Evolutionary conservation across 1,140 invertebrate species (phyloP).

Genomic region (Brachionus asplanchnoidis): DNA sequence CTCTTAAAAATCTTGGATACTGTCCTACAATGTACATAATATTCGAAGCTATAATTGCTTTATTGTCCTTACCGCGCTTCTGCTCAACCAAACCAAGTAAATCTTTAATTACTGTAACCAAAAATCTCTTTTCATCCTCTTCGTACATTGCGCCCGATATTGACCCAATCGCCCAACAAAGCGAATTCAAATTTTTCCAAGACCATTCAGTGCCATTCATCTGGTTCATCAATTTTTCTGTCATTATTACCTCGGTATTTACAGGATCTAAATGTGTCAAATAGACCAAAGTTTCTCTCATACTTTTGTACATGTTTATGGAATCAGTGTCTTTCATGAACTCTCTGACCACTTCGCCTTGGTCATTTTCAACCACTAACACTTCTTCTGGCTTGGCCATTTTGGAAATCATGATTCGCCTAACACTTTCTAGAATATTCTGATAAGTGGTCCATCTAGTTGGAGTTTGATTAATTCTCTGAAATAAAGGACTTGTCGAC

Average conservation of each 20-base stretch:
- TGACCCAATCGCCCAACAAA: constrained; percentile 98
- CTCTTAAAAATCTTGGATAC: constrained; percentile 93
- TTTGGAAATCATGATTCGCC: constrained; percentile 95
- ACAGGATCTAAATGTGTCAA: constrained; percentile 84
- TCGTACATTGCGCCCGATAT: constrained; percentile 98
- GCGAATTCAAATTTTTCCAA: constrained; percentile 98
- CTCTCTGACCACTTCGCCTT: constrained; percentile 96
- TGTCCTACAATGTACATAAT: constrained; percentile 99
- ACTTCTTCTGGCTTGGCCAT: constrained; percentile 99
- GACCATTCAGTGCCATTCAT: constrained; percentile 98
- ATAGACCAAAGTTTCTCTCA: constrained; percentile 78
- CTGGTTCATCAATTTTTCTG: constrained; percentile 95
- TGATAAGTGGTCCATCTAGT: constrained; percentile 5
- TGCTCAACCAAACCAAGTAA: constrained; percentile 95
- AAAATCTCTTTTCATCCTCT: constrained; percentile 97
- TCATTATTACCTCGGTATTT: constrained; percentile 98
- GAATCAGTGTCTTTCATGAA: constrained; percentile 99
- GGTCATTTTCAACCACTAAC: constrained; percentile 99
- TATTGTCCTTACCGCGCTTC: constrained; percentile 99
- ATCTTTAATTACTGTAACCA: constrained; percentile 99
- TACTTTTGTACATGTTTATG: constrained; percentile 98
- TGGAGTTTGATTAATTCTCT: constrained; percentile 43
- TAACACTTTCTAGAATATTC: constrained; percentile 61
- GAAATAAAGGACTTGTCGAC: constrained; percentile 40
- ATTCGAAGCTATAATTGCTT: constrained; percentile 98